phyloP scores from a whole-genome alignment of 2,797 vertebrate species.

The Margarornis squamiger region DNA sequence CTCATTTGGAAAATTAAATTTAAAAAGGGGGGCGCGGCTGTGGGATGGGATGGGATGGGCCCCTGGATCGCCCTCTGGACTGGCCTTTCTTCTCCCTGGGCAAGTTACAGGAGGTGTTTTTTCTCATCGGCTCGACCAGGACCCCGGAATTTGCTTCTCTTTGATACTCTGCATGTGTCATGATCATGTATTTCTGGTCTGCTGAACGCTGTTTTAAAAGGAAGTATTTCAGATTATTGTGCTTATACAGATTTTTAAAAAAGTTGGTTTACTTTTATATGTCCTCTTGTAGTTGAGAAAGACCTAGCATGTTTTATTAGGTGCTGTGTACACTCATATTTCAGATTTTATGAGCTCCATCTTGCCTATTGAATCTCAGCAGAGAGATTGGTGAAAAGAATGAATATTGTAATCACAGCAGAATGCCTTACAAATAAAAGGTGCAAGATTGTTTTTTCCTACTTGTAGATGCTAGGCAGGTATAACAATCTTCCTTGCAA shows the following conservation, averaged over 20 bases:
- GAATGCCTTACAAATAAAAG: background rate
- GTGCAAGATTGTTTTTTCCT: background rate
- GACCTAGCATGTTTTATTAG: background rate
- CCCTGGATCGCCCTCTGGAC: background rate
- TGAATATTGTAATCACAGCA: background rate
- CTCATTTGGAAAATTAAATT: background rate
- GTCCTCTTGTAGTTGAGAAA: background rate
- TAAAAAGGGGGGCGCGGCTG: background rate
- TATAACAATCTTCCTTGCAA: background rate
- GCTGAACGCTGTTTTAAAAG: background rate
- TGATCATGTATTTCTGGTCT: rapidly evolving
- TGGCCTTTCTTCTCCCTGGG: background rate
- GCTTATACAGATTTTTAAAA: background rate
- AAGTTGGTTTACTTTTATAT: background rate
- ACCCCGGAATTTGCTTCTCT: background rate
- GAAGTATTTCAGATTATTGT: background rate
- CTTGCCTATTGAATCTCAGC: background rate
- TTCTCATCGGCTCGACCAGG: rapidly evolving
- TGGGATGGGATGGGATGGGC: background rate
- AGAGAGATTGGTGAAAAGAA: background rate
- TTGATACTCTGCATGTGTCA: rapidly evolving
- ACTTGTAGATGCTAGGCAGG: background rate
- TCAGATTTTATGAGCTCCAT: background rate
- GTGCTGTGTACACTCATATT: background rate
- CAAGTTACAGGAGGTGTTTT: background rate